Conservation (phyloP, 1,140 invertebrate species). For the Drosophila funebris region DNA sequence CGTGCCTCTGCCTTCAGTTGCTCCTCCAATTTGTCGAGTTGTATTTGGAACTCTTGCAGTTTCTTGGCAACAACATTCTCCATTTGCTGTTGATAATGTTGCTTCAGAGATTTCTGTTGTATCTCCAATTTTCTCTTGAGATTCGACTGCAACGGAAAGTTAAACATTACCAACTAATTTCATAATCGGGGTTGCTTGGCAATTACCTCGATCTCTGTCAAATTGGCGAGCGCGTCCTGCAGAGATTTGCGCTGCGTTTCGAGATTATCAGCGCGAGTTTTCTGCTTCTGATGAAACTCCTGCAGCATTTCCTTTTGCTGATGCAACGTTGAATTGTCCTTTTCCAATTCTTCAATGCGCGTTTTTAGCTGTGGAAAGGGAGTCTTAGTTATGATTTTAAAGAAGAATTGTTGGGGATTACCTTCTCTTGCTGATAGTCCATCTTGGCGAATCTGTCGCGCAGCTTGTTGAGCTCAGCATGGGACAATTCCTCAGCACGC, state of each 20-base stretch:
- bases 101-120: conserved; percentile 88
- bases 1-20: conserved; percentile 87
- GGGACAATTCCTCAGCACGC: conserved; percentile 62
- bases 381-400: neutral
- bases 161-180: too few species aligned
- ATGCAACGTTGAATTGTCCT: conserved; percentile 57
- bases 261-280: conserved; percentile 61
- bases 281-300: conserved; percentile 79
- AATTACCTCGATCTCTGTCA: conserved; percentile 78
- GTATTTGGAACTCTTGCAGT: conserved; percentile 90
- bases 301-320: conserved; percentile 78
- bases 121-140: conserved; percentile 86
- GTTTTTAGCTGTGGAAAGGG: conserved; percentile 50
- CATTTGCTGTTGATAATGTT: conserved; percentile 91
- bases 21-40: conserved; percentile 88
- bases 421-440: conserved; percentile 77
- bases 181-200: too few species aligned
- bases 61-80: conserved; percentile 90
- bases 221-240: conserved; percentile 65
- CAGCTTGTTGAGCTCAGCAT: conserved; percentile 71
- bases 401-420: too few species aligned
- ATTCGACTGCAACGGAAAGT: conserved; percentile 55
- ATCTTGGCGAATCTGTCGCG: conserved; percentile 70
- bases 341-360: conserved; percentile 65
- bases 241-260: conserved; percentile 70